Base-by-base conservation (phyloP, 2,888 invertebrate species). In the Azorinus chamasolen region DNA sequence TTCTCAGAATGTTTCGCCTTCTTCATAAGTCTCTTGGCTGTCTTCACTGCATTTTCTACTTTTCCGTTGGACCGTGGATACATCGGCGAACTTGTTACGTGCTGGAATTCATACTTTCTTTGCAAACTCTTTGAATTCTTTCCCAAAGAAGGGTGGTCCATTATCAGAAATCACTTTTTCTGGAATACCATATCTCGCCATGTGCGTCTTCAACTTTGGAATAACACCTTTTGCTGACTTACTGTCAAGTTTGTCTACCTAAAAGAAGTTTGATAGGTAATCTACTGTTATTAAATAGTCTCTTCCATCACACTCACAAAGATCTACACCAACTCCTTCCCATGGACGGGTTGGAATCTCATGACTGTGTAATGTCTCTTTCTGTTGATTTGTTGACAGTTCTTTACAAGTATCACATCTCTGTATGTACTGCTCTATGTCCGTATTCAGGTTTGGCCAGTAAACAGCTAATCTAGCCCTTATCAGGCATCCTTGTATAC, bases 211-310 rank as follows among this genome's bases (percentile, higher is more conserved):
- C 5, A 82, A 22, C 48, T 63, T 37, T n/a, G n/a, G 14, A 20
- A 69, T 79, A 39, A 54, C 53, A 10, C 18, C 32, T 22, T 20
- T 37, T 14, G 48, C 41, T 5, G 69, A 64, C 4, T 39, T 20
- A 20, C 69, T 41, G 14, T 64, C 57, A 1, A 79, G 54, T 61
- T 45, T 65, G n/a, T 41, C 71, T n/a, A 78, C 57, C 58, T 82
- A 71, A 0, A 61, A 66, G 32, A 48, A 72, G 18, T 72, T 68
- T 10, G 65, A 61, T 14, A 27, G 71, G 41, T 63, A 70, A 37
- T 76, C 80, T 12, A 80, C 55, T 37, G 63, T 68, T 4, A 74
- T 3, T n/a, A 74, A 37, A 24, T 76, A 76, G 25, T 76, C 45
- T 10, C 61, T 25, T 1, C 62, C 58, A 10, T 73, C 37, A 14